These are phyloP conservation scores for Meloidogyne floridensis DNA, from an alignment of 1,140 invertebrate species.

Conservation along the genomic window DNA sequence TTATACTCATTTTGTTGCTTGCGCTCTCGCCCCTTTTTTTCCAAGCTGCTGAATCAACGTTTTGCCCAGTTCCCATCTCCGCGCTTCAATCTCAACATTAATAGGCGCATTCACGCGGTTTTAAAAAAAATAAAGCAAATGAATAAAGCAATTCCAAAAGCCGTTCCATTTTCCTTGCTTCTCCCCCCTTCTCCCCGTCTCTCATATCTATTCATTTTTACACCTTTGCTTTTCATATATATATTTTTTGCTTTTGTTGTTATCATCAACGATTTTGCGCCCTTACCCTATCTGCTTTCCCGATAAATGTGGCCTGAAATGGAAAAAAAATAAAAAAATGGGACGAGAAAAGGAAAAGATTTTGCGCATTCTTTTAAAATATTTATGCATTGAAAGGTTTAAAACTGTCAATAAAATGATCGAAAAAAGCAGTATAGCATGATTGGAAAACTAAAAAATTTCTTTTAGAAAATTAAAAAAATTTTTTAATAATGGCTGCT, in stretches of 20 bases:
- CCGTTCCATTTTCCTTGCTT: neutral
- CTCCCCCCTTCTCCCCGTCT: neutral
- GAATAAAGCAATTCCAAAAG: constrained; percentile 11
- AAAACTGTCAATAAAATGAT: too few relatives aligned
- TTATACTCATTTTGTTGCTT: neutral
- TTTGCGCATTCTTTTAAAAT: neutral
- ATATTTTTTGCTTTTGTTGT: neutral
- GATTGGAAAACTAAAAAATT: too few relatives aligned
- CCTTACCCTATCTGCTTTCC: neutral
- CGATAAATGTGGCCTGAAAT: neutral
- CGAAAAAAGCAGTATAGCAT: too few relatives aligned
- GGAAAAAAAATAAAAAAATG: neutral
- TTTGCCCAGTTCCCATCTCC: neutral
- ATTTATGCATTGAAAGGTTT: too few relatives aligned
- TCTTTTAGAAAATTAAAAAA: too few relatives aligned
- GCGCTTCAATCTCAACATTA: neutral
- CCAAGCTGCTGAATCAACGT: constrained; percentile 30
- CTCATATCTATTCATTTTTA: neutral
- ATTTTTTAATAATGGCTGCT: neutral
- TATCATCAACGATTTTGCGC: constrained; percentile 23
- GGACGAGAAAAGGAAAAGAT: neutral
- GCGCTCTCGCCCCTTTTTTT: neutral
- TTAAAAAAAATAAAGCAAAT: constrained; percentile 2
- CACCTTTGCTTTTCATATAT: neutral
- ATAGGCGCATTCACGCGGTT: neutral